phyloP scores from a whole-genome alignment of 1,140 invertebrate genomes.

The Tetranychus cinnabarinus region DNA sequence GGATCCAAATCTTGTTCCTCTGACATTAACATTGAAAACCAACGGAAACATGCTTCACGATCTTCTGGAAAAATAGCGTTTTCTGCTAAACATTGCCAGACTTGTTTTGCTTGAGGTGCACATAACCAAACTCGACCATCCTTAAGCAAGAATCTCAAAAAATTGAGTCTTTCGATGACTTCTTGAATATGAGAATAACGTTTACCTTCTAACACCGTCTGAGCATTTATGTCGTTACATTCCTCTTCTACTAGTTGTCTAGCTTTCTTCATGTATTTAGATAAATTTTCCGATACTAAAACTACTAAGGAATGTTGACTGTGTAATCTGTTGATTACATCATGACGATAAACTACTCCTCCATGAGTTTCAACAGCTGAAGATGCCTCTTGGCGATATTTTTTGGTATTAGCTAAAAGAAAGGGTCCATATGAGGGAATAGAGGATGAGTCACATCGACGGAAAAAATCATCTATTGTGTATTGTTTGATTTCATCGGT shows the following conservation, averaged over 20 bases:
- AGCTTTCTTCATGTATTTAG: conserved; percentile 67
- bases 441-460: too few relatives aligned
- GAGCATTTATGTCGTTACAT: conserved; percentile 44
- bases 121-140: conserved; percentile 88
- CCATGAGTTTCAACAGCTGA: conserved; percentile 18
- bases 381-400: too few relatives aligned
- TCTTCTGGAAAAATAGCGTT: conserved; percentile 71
- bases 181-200: conserved; percentile 76
- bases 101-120: conserved; percentile 82
- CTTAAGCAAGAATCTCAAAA: conserved; percentile 40
- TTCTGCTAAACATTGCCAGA: conserved; percentile 87
- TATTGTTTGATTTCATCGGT: too few relatives aligned
- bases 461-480: too few relatives aligned
- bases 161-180: conserved; percentile 78
- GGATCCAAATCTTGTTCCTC: conserved; percentile 91
- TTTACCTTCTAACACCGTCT: conserved; percentile 56
- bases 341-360: conserved; percentile 28
- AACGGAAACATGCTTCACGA: conserved; percentile 87
- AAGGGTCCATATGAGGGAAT: too few relatives aligned
- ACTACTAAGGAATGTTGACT: conserved; percentile 76
- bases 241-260: conserved; percentile 41
- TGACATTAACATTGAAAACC: conserved; percentile 85
- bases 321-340: conserved; percentile 73
- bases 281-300: conserved; percentile 75
- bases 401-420: too few relatives aligned